Percentiles rank a stretch among this genome's conserved stretches.
Conservation (phyloP, 2,797 vertebrate genomes). For the Ficedula albicollis region DNA sequence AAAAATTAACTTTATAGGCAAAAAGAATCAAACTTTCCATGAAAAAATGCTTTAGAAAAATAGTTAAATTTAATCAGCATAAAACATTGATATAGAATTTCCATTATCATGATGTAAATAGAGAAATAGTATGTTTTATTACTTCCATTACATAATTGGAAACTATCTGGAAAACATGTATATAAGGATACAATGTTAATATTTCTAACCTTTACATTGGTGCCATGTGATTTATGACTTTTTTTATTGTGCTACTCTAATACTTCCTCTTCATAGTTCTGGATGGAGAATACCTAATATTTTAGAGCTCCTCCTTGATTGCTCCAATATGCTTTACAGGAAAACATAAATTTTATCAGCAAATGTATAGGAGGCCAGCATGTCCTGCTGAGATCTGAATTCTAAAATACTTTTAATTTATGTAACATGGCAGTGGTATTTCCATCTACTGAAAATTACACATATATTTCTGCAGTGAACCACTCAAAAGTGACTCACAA, state of each 20-base stretch:
- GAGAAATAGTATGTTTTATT: neutral
- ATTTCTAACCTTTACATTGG: neutral
- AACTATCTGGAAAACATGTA: neutral
- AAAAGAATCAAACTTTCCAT: neutral
- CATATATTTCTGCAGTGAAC: neutral
- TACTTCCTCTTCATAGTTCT: neutral
- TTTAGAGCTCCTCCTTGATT: neutral
- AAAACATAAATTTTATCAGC: conserved; percentile 4
- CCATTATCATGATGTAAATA: neutral
- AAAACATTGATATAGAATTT: neutral
- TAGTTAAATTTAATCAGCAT: neutral
- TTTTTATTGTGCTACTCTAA: neutral
- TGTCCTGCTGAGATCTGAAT: neutral
- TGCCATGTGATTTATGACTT: neutral
- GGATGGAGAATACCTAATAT: neutral
- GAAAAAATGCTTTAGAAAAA: neutral
- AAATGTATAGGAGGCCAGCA: neutral
- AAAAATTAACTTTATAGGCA: neutral
- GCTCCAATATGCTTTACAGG: neutral
- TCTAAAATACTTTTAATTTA: conserved; percentile 8
- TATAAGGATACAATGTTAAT: neutral
- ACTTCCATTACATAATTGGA: neutral
- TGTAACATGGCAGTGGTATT: conserved; percentile 18
- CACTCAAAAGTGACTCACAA: conserved; percentile 9
- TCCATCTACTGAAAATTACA: neutral